phyloP scores from a whole-genome alignment of 2,888 invertebrate genomes.

The Heliconius erato region DNA sequence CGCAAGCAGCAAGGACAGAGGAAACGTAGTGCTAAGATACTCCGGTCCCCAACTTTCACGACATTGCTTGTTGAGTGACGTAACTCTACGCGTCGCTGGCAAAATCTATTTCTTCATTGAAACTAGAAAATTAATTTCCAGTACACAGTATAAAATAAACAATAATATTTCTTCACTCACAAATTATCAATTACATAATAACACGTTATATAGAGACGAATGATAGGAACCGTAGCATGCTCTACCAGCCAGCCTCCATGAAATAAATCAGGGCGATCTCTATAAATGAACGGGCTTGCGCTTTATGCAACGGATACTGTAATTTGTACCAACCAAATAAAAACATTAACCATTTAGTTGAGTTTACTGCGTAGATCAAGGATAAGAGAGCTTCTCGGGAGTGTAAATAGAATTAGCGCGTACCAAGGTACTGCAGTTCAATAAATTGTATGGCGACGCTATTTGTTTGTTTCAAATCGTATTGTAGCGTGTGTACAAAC shows the following conservation, averaged over 20 bases:
- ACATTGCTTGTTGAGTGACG: not conserved
- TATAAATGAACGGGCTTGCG: constrained; percentile 72
- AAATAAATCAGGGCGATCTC: constrained; percentile 78
- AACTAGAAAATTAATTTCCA: not conserved
- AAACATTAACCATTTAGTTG: constrained; percentile 76
- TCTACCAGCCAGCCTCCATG: constrained; percentile 54
- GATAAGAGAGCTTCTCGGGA: constrained; percentile 66
- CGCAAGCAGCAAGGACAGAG: no score
- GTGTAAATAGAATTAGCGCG: constrained; percentile 57
- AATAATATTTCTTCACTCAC: not conserved
- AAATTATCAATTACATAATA: not conserved
- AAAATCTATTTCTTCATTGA: not conserved
- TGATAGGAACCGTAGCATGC: constrained; percentile 48
- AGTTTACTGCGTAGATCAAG: constrained; percentile 78
- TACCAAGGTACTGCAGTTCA: constrained; percentile 13
- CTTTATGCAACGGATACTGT: constrained; percentile 75
- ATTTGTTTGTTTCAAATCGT: constrained; percentile 28
- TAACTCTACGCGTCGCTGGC: not conserved
- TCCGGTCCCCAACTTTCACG: no score
- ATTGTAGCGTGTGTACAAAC: constrained; percentile 36
- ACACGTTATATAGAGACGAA: not conserved
- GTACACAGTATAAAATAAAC: not conserved
- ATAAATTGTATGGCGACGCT: constrained; percentile 17
- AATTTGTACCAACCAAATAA: constrained; percentile 65
- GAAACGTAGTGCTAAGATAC: no score